Base-by-base conservation (phyloP, 2,797 vertebrate genomes). In the Anguilla megastoma region DNA sequence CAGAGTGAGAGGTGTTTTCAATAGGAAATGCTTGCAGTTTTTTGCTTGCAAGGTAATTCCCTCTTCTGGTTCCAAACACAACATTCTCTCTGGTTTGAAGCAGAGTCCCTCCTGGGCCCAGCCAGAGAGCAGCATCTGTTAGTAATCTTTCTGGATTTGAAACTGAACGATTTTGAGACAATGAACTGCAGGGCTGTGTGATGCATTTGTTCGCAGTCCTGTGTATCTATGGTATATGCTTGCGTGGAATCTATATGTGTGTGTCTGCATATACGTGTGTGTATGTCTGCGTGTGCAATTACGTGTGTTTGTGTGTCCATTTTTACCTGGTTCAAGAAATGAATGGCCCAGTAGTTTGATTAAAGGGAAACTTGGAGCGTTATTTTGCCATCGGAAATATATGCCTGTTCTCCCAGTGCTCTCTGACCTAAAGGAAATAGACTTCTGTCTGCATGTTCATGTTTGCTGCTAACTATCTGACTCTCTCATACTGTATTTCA, bases 61-160 rank as follows among this genome's bases (percentile, higher is more conserved):
- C 93, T 91, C 93, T 86, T 93, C 93, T 93, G 88, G 89, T 91
- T 95, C 94, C 93, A 95, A 94, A 93, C 92, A 94, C 93, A 95
- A 93, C 94, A 94, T 92, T 69, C 89, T 90, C 91, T 94, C 95
- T 94, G 93, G 94, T 95, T 95, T 92, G 48, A 92, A 94, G 92
- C 24, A 76, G 94, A 90, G 90, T 91, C 95, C 95, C 93, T 92
- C 91, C 92, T 92, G 1, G 86, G 93, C 91, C 86, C 0, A 16
- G 94, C 94, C 94, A 95, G 94, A 92, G 95, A 93, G 45, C 91
- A 66, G 92, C 94, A 95, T 95, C 95, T 96, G 95, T 94, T 95
- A 95, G 93, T 94, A 95, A 95, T 96, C 93, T 94, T 94, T 74
- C 88, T 90, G 91, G 92, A 91, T 95, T 95, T 95, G 93, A 92